Evolutionary conservation across 2,113 vertebrate species (phyloP), one percentile per base, ranked within the genome.

Genomic region (Sterna hirundo): DNA sequence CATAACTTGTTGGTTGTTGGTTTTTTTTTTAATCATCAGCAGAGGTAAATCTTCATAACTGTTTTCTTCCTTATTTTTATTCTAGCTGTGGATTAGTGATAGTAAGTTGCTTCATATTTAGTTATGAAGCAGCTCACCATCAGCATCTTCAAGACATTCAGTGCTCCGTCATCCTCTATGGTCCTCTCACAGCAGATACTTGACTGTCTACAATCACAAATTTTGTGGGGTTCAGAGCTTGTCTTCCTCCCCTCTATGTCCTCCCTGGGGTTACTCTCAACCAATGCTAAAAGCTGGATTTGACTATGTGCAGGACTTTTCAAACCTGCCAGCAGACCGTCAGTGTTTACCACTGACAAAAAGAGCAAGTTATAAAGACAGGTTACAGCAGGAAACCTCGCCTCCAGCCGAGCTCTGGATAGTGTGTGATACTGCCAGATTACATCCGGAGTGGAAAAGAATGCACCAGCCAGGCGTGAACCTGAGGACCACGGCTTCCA

Each of bases 251-350:
- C 15, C 12, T 34, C 13, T 34, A 3, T 18, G 34, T 23, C 32
- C 21, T 76, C 16, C 16, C 30, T 10, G 15, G 5, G 6, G 6
- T n/a, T 87, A 76, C 27, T 26, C 65, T 66, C 36, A 70, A 23
- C 11, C 32, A 71, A 9, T 17, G 47, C 19, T 22, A 21, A 27
- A 64, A 74, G 11, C 26, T 3, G 2, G 36, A 47, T 44, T 3
- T 51, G 44, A 52, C 0, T 0, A 60, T 0, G 11, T 0, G 1
- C 57, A 52, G 38, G 49, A 69, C 49, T 34, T 62, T 62, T 55
- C 72, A 91, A 64, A 55, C 12, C 29, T 0, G 0, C 57, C 38
- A 72, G 88, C 30, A 70, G n/a, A 60, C 23, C 2, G 1, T 7
- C 55, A 71, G 60, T 6, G 17, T 22, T 49, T 13, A 46, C 64